phyloP scores from a whole-genome alignment of 2,113 vertebrate species.

The Nothobranchius furzeri region DNA sequence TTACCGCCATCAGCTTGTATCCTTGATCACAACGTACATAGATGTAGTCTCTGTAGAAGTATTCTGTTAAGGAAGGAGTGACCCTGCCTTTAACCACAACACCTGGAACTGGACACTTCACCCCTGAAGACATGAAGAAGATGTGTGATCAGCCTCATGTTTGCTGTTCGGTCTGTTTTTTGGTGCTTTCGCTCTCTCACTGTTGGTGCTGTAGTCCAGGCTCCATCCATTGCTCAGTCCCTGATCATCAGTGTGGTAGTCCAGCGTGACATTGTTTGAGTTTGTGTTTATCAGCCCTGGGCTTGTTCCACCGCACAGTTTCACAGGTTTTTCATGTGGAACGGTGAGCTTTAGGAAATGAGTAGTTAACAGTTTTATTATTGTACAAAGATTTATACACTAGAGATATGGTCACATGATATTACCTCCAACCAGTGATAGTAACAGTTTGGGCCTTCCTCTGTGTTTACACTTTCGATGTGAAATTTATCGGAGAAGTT shows the following conservation, averaged over 20 bases:
- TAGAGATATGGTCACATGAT: neutral
- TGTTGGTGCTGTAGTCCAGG: slow-evolving; percentile 75
- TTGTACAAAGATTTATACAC: neutral
- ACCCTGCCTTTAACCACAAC: slow-evolving; percentile 63
- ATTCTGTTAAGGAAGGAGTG: slow-evolving; percentile 64
- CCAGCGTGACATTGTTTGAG: slow-evolving; percentile 67
- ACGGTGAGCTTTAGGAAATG: slow-evolving; percentile 53
- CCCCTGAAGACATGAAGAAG: slow-evolving; percentile 57
- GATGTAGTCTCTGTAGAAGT: slow-evolving; percentile 79
- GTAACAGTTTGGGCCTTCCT: slow-evolving; percentile 54
- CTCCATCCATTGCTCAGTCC: slow-evolving; percentile 76
- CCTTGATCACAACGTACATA: slow-evolving; percentile 72
- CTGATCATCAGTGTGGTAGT: slow-evolving; percentile 69
- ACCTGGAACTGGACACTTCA: slow-evolving; percentile 63
- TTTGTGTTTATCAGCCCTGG: slow-evolving; percentile 66
- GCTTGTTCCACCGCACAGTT: slow-evolving; percentile 72
- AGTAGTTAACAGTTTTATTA: neutral
- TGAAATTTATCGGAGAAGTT: slow-evolving; percentile 76
- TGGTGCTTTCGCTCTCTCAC: slow-evolving; percentile 56
- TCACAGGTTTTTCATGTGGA: slow-evolving; percentile 44
- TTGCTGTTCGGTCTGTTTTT: neutral
- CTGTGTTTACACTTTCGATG: slow-evolving; percentile 64
- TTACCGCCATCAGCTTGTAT: slow-evolving; percentile 79
- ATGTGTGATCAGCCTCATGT: neutral
- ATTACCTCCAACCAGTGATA: slow-evolving; percentile 78